phyloP scores from a whole-genome alignment of 2,113 vertebrate species.

The Peromyscus maniculatus region DNA sequence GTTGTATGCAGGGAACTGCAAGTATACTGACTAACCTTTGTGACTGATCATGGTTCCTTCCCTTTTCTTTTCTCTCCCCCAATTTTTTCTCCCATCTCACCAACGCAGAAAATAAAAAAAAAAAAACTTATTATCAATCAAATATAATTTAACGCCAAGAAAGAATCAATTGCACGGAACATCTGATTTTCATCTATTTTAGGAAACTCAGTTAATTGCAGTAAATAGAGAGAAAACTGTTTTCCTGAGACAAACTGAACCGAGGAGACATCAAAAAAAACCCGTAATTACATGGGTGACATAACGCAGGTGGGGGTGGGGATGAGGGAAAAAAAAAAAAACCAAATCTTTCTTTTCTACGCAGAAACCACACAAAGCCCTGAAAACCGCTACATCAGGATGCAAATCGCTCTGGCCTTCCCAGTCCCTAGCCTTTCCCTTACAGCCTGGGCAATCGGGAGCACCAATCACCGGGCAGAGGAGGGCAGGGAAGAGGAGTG shows the following conservation, averaged over 20 bases:
- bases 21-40: not conserved
- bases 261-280: not conserved
- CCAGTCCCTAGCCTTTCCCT: not conserved
- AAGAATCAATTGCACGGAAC: not conserved
- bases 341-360: not conserved
- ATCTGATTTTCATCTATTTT: conserved; percentile 6
- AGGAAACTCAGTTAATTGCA: not conserved
- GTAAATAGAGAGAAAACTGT: not conserved
- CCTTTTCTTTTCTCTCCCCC: not conserved
- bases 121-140: not conserved
- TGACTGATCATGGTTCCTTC: not conserved
- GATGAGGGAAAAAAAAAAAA: too few relatives aligned
- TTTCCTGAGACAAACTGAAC: conserved; percentile 17
- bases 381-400: not conserved
- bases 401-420: not conserved
- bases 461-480: not conserved
- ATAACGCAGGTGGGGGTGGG: not conserved
- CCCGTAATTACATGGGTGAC: not conserved
- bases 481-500: not conserved
- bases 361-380: not conserved
- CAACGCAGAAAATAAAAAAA: not conserved
- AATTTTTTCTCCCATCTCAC: not conserved
- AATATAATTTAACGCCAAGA: conserved; percentile 19
- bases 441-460: not conserved
- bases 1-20: not conserved